Base-by-base conservation (phyloP, 1,140 invertebrate genomes). In the Drosophila simulans region DNA sequence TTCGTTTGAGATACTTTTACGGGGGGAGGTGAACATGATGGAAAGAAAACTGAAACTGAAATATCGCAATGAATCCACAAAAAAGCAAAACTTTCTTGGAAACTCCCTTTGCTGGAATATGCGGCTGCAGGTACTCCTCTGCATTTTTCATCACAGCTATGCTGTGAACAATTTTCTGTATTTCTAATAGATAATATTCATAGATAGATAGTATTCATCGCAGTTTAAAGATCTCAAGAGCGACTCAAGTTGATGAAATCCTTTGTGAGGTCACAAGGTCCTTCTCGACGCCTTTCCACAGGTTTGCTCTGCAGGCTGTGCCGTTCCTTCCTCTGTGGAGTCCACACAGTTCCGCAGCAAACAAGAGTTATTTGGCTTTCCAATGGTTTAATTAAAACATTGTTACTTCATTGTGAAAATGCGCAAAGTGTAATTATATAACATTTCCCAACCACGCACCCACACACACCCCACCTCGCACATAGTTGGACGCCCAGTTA, bases 371-470 rank as follows among this genome's bases (percentile, higher is more conserved):
- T 88, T 88, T 89, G 84, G 84, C 80, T 80, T 83, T 88, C 76
- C 76, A 88, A 88, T 84, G 84, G 84, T 88, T 88, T 88, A 88
- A 88, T 88, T 88, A 88, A 88, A 88, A 88, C 84, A 88, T 88
- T 88, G 84, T 88, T 89, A 88, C 84, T 88, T 88, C 84, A 88
- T 88, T 88, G 84, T 89, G 84, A 83, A 88, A 88, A 88, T 88
- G 80, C 80, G 84, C 76, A 88, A 83, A 88, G 84, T 84, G 84
- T 88, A 88, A 88, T 88, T 88, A 88, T 88, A 88, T 89, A 88
- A 88, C 86, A 80, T 83, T 88, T 88, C 70, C 72, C 76, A 80
- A 74, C 76, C 83, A 86, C 52, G 63, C 46, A 51, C 22, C 68
- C 53, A 54, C 42, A 57, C 43, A 35, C 22, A 17, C 17, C 17